Evolutionary conservation across 2,113 vertebrate species (phyloP).

Genomic region (Laterallus jamaicensis): DNA sequence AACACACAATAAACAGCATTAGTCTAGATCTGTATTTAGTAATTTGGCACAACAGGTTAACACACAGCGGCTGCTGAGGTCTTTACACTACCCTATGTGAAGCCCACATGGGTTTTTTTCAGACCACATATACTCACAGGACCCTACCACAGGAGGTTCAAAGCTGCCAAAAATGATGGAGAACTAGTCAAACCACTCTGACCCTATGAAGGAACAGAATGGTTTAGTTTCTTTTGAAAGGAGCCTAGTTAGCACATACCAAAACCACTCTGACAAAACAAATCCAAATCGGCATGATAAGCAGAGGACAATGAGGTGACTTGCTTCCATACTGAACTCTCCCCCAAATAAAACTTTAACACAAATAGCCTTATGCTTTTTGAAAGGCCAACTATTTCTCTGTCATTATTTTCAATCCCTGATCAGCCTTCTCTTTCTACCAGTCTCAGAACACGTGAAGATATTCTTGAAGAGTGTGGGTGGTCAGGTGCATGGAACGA

Average conservation of each 20-base stretch:
- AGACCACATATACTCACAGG: background rate
- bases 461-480: background rate
- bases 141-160: background rate
- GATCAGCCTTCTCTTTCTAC: background rate
- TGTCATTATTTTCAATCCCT: background rate
- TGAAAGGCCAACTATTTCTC: background rate
- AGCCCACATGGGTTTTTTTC: background rate
- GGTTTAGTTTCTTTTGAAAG: background rate
- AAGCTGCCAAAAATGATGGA: background rate
- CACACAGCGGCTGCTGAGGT: background rate
- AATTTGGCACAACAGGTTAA: background rate
- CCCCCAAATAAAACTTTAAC: background rate
- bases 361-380: background rate
- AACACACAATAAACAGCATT: background rate
- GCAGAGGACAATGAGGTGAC: background rate
- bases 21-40: background rate
- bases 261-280: background rate
- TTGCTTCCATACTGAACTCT: background rate
- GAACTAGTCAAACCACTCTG: background rate
- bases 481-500: background rate
- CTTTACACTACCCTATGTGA: background rate
- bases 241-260: background rate
- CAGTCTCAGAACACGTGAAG: background rate
- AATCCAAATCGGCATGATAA: background rate
- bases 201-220: background rate